Evolutionary conservation across 2,888 invertebrate genomes (phyloP).

Genomic region (Lasioglossum lativentre): DNA sequence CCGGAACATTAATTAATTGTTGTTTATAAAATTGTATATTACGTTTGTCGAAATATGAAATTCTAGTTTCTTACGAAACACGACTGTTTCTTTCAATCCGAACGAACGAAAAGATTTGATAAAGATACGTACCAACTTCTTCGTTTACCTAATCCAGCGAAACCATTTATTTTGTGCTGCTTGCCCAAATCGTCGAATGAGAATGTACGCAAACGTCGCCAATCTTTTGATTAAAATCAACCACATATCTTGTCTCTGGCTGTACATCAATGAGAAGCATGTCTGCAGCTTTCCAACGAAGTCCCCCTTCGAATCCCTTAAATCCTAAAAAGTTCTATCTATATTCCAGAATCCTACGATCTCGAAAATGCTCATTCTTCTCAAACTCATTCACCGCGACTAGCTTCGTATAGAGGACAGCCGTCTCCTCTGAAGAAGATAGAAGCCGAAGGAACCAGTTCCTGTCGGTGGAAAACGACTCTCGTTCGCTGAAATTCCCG

Average conservation of each 20-base stretch:
- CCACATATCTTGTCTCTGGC: not conserved
- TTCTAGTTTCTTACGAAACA: no score
- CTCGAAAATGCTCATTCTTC: not conserved
- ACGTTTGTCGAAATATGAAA: not conserved
- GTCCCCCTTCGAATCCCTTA: not conserved
- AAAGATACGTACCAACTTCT: no score
- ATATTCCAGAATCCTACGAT: not conserved
- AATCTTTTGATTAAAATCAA: not conserved
- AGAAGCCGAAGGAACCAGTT: not conserved
- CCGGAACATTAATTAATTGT: not conserved
- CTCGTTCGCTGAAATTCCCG: not conserved
- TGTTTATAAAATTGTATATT: not conserved
- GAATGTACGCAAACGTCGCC: not conserved
- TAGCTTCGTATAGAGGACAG: not conserved
- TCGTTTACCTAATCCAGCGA: no score
- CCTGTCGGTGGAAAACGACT: not conserved
- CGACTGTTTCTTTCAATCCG: not conserved
- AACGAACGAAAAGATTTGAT: not conserved
- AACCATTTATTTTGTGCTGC: not conserved
- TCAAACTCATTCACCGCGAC: not conserved
- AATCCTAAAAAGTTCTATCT: not conserved
- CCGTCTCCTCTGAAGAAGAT: not conserved
- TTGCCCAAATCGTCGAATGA: not conserved
- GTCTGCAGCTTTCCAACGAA: not conserved
- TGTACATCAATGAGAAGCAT: not conserved